Conservation (phyloP, 2,888 invertebrate species). For the Hypsopygia costalis region DNA sequence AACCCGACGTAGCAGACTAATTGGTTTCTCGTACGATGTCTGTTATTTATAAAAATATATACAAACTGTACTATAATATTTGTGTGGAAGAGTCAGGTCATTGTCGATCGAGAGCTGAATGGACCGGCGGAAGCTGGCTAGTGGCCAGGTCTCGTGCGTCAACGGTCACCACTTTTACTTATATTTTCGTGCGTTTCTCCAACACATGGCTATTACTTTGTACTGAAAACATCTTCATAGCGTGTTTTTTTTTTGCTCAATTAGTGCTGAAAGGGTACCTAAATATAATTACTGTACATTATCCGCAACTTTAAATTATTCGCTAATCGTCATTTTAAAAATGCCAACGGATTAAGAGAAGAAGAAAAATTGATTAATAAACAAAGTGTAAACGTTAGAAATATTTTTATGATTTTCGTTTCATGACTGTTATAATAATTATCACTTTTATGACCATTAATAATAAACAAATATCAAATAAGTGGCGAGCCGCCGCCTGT, state of each 20-base stretch:
- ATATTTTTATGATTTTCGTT: no score
- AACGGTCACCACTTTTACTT: constrained; percentile 37
- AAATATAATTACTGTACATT: no score
- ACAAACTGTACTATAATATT: constrained; percentile 20
- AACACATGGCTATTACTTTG: constrained; percentile 25
- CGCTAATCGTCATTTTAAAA: no score
- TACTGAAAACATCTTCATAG: constrained; percentile 18
- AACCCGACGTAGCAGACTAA: constrained; percentile 7
- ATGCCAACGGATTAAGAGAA: no score
- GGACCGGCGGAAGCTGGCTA: constrained; percentile 65
- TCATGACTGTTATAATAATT: no score
- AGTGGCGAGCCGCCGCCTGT: no score
- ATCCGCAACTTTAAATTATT: no score
- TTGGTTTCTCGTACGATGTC: constrained; percentile 15
- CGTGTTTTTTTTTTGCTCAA: constrained; percentile 17
- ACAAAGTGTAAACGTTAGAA: no score
- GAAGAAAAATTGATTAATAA: no score
- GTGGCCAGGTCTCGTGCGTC: constrained; percentile 65
- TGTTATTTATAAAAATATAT: constrained; percentile 18
- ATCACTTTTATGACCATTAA: no score
- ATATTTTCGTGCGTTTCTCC: constrained; percentile 41
- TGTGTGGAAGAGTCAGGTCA: constrained; percentile 61
- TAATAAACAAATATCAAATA: no score
- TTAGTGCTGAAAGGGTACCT: no score
- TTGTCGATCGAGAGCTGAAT: constrained; percentile 70